phyloP scores from a whole-genome alignment of 2,888 invertebrate genomes.

The Habroteleia sp. region DNA sequence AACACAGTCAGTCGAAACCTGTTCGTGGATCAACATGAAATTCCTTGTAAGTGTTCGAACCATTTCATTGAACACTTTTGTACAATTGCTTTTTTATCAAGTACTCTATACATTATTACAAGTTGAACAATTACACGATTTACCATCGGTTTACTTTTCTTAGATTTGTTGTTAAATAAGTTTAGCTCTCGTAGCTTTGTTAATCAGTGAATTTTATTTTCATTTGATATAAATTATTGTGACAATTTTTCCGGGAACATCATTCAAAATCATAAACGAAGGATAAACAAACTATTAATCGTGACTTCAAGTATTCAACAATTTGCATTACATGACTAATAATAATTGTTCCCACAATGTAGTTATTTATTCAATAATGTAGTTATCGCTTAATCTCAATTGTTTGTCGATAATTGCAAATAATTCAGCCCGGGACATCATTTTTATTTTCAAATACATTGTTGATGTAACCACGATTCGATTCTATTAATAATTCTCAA shows the following conservation, averaged over 20 bases:
- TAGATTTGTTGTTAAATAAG: no score
- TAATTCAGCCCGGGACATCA: slow-evolving; percentile 35
- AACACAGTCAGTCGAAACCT: slow-evolving; percentile 69
- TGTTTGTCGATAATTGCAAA: slow-evolving; percentile 45
- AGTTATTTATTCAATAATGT: slow-evolving; percentile 47
- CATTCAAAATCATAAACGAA: slow-evolving; percentile 51
- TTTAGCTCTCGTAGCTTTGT: no score
- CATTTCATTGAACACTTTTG: slow-evolving; percentile 33
- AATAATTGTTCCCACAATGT: slow-evolving; percentile 54
- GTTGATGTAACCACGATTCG: slow-evolving; percentile 13
- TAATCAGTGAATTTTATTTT: slow-evolving; percentile 1
- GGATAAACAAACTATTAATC: slow-evolving; percentile 55
- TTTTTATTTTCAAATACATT: slow-evolving; percentile 24
- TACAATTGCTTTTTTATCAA: background rate
- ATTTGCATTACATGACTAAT: slow-evolving; percentile 52
- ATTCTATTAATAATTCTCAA: slow-evolving; percentile 54
- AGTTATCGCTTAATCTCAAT: slow-evolving; percentile 47
- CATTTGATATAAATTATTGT: slow-evolving; percentile 12
- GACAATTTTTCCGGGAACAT: slow-evolving; percentile 53
- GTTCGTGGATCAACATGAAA: slow-evolving; percentile 69
- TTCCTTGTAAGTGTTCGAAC: slow-evolving; percentile 65
- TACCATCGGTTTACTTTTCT: no score
- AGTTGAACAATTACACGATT: no score
- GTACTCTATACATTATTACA: no score
- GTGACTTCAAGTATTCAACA: slow-evolving; percentile 16